Conservation (phyloP, 2,888 invertebrate genomes). For the Pandemis cinnamomeana region DNA sequence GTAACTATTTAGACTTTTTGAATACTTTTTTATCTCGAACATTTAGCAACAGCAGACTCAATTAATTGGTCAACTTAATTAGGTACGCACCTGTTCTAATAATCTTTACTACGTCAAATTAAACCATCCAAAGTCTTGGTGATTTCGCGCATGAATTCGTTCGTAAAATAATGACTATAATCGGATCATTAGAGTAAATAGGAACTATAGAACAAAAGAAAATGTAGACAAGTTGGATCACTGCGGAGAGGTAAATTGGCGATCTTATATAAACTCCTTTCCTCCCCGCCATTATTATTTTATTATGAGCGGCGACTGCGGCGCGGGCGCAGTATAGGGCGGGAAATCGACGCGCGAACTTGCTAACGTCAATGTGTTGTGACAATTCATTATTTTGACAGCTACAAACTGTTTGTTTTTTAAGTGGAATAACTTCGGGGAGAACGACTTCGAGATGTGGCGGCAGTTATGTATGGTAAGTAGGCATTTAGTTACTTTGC, state of each 20-base stretch:
- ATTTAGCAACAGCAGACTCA: slow-evolving; percentile 21
- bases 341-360: slow-evolving; percentile 55
- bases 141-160: slow-evolving; percentile 66
- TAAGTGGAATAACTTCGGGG: slow-evolving; percentile 50
- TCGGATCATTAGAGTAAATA: slow-evolving; percentile 61
- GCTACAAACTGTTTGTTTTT: slow-evolving; percentile 34
- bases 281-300: slow-evolving; percentile 68
- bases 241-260: slow-evolving; percentile 65
- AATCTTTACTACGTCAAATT: slow-evolving; percentile 43
- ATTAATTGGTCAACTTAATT: slow-evolving; percentile 27
- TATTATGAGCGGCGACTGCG: slow-evolving; percentile 54
- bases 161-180: slow-evolving; percentile 61
- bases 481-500: slow-evolving; percentile 27
- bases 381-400: slow-evolving; percentile 38
- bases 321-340: slow-evolving; percentile 64
- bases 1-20: slow-evolving; percentile 19
- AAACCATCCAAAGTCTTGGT: slow-evolving; percentile 51
- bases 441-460: slow-evolving; percentile 58
- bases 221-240: slow-evolving; percentile 55
- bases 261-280: slow-evolving; percentile 75
- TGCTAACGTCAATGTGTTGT: slow-evolving; percentile 44
- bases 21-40: slow-evolving; percentile 6
- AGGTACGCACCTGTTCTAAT: slow-evolving; percentile 26
- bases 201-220: slow-evolving; percentile 64
- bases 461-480: slow-evolving; percentile 53